Base-by-base conservation (phyloP, 2,888 invertebrate genomes). In the Cantharis lateralis region DNA sequence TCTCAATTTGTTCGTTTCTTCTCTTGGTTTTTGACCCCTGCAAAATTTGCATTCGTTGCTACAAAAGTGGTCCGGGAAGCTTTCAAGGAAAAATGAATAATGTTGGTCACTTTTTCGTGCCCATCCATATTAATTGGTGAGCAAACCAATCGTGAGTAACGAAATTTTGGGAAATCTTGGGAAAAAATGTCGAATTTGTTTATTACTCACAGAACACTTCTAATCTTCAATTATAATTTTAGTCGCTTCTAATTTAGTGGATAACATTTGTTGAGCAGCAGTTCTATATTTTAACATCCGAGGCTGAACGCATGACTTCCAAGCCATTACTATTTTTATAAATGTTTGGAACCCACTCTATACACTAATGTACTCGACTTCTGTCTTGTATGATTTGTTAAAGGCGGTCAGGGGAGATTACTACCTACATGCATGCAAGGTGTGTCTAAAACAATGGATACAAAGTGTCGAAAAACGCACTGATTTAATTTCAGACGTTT, bases 361-460 rank as follows among this genome's bases (percentile, higher is more conserved):
- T 20, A 61, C 70, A 74, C 70, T 74, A 70, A 74, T 74, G 74
- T 70, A 74, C 74, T 28, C 61, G 64, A 69, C 68, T 72, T 28
- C 68, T 62, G 20, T 74, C 74, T 68, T 70, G 64, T 73, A 64
- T 70, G 74, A 70, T 70, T 64, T 75, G 66, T 71, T 70, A 71
- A 75, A 75, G 71, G 70, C 75, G 75, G 75, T 75, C 75, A 75
- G 75, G 71, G 75, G 75, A 75, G 75, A 71, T 75, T 75, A 61
- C 75, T 71, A 66, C 75, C 75, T 71, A 75, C 75, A 71, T 62
- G 7, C 48, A 48, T 48, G 48, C 71, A 68, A 75, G 75, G 75
- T 75, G 75, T 63, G 75, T 66, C 75, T 71, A 71, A 70, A 75
- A 74, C 74, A 70, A 74, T 74, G 70, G 63, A 63, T 61, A 64